Evolutionary conservation across 2,113 vertebrate genomes (phyloP), one percentile per base, ranked within the genome.

Genomic region (Phyllostomus discolor): DNA sequence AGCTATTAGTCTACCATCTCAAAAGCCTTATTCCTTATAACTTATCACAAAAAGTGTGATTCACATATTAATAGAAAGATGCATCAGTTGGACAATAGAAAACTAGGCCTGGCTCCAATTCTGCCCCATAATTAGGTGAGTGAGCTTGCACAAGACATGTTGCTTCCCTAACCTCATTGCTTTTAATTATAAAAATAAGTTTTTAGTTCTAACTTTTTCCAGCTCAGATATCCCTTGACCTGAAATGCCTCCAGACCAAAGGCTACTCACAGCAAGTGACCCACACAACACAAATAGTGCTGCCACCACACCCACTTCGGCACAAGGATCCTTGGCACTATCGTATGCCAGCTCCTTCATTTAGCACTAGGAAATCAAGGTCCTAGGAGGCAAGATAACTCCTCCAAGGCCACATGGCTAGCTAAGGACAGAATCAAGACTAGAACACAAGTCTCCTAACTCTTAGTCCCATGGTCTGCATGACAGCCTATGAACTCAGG

Each of bases 101-200:
- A 95, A 82, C 41, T 28, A 83, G 12, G 16, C 62, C 72, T 94
- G 52, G 48, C 57, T 89, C 78, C 31, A 62, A 22, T 43, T 80
- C 52, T 92, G 8, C n/a, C 7, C 33, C 88, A 9, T 50, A 88
- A 57, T 93, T 73, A 88, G 10, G 41, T 82, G 41, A 38, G 10
- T 79, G 33, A 94, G 31, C n/a, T 97, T 80, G 26, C 1, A 6
- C 10, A 90, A 90, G 10, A 76, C 57, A 66, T 62, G 57, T 19
- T 84, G 59, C 24, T 83, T 89, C 41, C 57, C 54, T 91, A 52
- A 90, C 28, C 57, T 85, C 41, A 73, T 38, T 69, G 17, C 57
- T 94, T 33, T 85, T 94, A 70, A 88, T 93, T 88, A 92, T 62
- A 93, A 93, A 96, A 88, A 38, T 38, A 75, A 78, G 24, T 57